Evolutionary conservation across 2,113 vertebrate species (phyloP).

Genomic region (Tylochromis polylepis): DNA sequence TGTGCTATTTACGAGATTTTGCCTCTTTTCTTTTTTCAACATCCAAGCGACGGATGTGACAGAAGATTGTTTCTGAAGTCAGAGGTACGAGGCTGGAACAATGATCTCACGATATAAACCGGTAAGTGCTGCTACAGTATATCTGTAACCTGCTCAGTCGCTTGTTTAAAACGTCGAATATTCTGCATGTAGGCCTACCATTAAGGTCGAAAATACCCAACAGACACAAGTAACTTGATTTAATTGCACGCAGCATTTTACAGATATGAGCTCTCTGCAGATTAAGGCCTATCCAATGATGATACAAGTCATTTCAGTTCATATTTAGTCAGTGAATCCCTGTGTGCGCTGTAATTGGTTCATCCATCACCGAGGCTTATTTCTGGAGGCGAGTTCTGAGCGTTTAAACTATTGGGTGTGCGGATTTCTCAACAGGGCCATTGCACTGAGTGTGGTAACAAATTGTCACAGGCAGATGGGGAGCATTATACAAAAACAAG

Average conservation of each 20-base stretch:
- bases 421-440: not conserved
- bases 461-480: not conserved
- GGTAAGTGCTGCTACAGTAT: constrained; percentile 54
- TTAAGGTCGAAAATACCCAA: not conserved
- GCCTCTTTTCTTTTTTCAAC: not conserved
- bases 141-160: not conserved
- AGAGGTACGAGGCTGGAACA: not conserved
- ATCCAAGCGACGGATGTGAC: constrained; percentile 18
- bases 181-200: rapidly evolving
- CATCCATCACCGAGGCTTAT: not conserved
- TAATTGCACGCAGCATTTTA: not conserved
- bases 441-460: not conserved
- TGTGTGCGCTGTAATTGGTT: not conserved
- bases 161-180: not conserved
- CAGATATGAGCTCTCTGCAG: not conserved
- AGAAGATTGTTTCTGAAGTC: constrained; percentile 12
- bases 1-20: not conserved
- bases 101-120: constrained; percentile 72
- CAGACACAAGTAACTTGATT: rapidly evolving
- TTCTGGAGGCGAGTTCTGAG: not conserved
- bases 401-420: not conserved
- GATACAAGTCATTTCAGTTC: not conserved
- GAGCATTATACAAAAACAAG: not conserved
- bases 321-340: not conserved
- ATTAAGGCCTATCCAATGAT: not conserved